A percentile compares a stretch with the other conserved stretches of the same genome.
Conservation (phyloP, 2,113 vertebrate species). For the Sialia sialis region DNA sequence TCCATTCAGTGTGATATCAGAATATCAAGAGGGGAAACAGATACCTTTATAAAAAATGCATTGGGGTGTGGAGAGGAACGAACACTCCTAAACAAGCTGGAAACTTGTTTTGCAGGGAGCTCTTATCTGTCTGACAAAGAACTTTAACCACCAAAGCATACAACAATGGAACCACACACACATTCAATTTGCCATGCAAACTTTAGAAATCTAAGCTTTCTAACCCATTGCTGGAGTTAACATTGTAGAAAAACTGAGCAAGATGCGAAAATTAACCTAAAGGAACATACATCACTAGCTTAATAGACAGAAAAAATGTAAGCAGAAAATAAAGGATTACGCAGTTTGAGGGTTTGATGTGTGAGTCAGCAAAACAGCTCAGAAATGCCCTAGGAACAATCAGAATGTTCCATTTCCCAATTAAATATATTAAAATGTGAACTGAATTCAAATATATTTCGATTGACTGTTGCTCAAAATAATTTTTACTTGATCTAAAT, state of each 20-base stretch:
- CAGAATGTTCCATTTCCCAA: background rate
- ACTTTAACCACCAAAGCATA: background rate
- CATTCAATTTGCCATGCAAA: background rate
- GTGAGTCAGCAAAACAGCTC: background rate
- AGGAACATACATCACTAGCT: background rate
- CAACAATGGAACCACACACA: background rate
- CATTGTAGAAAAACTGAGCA: background rate
- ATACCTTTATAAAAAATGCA: background rate
- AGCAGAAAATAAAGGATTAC: background rate
- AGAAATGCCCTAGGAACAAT: background rate
- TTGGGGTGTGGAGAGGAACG: background rate
- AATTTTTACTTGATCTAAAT: background rate
- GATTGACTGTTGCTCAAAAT: background rate
- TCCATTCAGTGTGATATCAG: accelerated
- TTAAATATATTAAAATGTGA: background rate
- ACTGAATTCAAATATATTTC: background rate
- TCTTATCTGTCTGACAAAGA: background rate
- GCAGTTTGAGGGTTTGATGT: background rate
- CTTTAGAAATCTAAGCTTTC: background rate
- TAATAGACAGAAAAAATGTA: background rate
- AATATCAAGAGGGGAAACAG: background rate
- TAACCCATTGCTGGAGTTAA: background rate
- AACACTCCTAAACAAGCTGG: background rate
- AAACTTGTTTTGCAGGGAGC: background rate
- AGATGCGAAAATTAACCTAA: background rate